phyloP scores from a whole-genome alignment of 2,113 vertebrate species.

The Phrynocephalus versicolor region DNA sequence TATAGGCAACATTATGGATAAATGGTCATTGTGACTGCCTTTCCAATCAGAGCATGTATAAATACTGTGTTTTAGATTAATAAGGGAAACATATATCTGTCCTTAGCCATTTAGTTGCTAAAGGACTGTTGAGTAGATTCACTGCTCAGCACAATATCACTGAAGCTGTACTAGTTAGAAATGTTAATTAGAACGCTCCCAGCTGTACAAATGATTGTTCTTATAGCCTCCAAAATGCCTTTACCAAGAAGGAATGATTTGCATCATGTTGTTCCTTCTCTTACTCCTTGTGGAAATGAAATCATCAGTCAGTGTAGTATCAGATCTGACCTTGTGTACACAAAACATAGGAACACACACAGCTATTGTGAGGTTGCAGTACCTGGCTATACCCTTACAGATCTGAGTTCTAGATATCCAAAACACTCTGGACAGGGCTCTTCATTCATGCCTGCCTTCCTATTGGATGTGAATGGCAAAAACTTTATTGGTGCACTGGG shows the following conservation, averaged over 20 bases:
- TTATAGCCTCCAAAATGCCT: not conserved
- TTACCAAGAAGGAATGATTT: not conserved
- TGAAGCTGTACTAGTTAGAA: not conserved
- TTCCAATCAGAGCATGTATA: not conserved
- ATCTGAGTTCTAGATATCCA: not conserved
- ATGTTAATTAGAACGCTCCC: not conserved
- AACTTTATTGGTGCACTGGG: conserved; percentile 40
- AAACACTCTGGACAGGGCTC: not conserved
- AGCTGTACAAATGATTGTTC: not conserved
- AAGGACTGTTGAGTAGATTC: rapidly evolving
- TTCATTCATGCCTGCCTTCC: conserved; percentile 20
- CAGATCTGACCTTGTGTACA: not conserved
- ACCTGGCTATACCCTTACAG: not conserved
- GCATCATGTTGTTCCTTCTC: not conserved
- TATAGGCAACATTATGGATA: conserved; percentile 7
- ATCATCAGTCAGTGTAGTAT: not conserved
- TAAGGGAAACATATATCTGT: not conserved
- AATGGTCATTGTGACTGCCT: conserved; percentile 13
- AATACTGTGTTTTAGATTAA: not conserved
- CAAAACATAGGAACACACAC: not conserved
- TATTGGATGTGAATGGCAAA: not conserved
- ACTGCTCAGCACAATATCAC: not conserved
- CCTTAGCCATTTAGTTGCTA: not conserved
- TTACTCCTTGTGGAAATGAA: not conserved
- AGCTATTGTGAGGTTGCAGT: not conserved